Evolutionary conservation across 2,888 invertebrate species (phyloP), one percentile per base, ranked within the genome.

Genomic region (Rutpela maculata): DNA sequence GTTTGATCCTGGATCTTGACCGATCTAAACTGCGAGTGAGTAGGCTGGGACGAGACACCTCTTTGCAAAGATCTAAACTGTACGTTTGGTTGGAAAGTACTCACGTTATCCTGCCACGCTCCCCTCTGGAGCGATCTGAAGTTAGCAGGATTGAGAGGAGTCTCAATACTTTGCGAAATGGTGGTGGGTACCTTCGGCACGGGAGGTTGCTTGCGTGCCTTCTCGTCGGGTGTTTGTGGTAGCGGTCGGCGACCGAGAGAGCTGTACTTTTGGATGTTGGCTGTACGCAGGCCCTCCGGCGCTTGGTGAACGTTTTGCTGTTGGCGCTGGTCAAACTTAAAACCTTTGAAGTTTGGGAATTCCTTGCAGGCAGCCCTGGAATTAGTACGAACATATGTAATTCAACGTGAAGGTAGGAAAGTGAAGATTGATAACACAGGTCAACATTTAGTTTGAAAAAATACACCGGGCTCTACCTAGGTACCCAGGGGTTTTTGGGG

Each of bases 291-390:
- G 43, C 43, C 43, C 22, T 83, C 83, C 43, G 75, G 75, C 17
- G 74, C 76, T 22, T 82, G 80, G n/a, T 75, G 74, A 74, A 66
- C 68, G 76, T 89, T 88, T 18, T 78, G 81, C 76, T 88, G 88
- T 79, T 89, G 90, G 88, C 90, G 92, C 92, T 91, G 91, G 91
- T 91, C 91, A 80, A 90, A 89, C 88, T 90, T 90, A 87, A 90
- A 89, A 86, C 89, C 88, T 88, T 89, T 90, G 82, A 90, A 90
- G 88, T 90, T 90, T 89, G 90, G 90, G 89, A 90, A 90, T 85
- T 90, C 90, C 87, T 89, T 89, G 90, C 90, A 90, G 90, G 90
- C 92, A 92, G 91, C 86, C 89, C 90, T 90, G 63, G 55, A 77
- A 66, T 63, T 67, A 4, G 12, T 55, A n/a, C 9, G 17, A 43